A percentile compares a stretch with the other conserved stretches of the same genome.
phyloP scores from a whole-genome alignment of 2,113 vertebrate species.

The Amphiprion percula region DNA sequence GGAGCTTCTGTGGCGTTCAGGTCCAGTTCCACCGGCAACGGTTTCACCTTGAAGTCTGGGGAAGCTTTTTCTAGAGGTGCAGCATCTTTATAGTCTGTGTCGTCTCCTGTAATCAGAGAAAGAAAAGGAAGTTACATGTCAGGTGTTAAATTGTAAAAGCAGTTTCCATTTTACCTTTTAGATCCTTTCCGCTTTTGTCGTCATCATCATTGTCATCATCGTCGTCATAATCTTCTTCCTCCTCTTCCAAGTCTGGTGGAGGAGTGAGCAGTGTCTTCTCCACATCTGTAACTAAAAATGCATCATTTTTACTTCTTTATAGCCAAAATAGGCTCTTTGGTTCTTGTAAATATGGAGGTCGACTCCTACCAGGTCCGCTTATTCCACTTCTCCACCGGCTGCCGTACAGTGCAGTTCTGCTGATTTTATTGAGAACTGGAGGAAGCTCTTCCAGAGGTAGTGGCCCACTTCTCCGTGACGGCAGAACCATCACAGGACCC shows the following conservation, averaged over 20 bases:
- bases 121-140: accelerated
- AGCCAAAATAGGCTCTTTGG: not conserved
- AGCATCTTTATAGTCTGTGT: not conserved
- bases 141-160: not conserved
- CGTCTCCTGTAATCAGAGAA: not conserved
- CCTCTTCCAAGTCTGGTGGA: not conserved
- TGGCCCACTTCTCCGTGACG: slow-evolving; percentile 31
- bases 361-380: slow-evolving; percentile 21
- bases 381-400: slow-evolving; percentile 71
- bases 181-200: accelerated
- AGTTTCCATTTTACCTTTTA: slow-evolving; percentile 20
- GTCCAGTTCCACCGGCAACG: accelerated
- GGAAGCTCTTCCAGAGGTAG: slow-evolving; percentile 50
- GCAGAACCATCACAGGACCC: slow-evolving; percentile 71
- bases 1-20: not conserved
- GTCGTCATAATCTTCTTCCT: not conserved
- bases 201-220: not conserved
- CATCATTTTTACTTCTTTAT: not conserved
- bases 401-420: slow-evolving; percentile 41
- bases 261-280: slow-evolving; percentile 22
- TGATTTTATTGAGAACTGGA: slow-evolving; percentile 24
- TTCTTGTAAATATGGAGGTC: not conserved
- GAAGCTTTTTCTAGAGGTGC: not conserved
- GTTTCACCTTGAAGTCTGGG: accelerated
- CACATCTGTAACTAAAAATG: not conserved